Conservation (phyloP, 2,888 invertebrate genomes). For the Boloria selene region DNA sequence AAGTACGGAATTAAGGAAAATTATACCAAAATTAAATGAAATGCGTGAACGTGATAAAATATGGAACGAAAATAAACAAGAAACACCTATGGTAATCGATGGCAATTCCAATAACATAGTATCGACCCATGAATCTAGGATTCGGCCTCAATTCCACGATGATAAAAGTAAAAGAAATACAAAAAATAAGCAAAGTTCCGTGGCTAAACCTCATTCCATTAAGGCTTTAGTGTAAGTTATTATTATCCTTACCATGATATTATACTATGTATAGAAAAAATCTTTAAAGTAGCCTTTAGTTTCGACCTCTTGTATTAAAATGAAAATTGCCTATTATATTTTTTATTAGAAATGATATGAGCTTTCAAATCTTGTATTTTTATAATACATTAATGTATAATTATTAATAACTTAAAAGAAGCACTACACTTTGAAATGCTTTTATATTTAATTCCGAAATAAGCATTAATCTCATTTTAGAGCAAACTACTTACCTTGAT, state of each 20-base stretch:
- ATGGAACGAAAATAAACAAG: constrained; percentile 61
- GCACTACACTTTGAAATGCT: too few species aligned
- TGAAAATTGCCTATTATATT: too few species aligned
- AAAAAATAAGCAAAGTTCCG: constrained; percentile 32
- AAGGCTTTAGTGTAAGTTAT: constrained; percentile 43
- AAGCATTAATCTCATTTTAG: too few species aligned
- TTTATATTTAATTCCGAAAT: too few species aligned
- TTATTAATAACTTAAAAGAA: too few species aligned
- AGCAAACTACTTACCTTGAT: too few species aligned
- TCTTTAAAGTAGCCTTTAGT: too few species aligned
- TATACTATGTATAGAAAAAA: too few species aligned
- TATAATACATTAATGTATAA: too few species aligned
- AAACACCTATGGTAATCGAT: constrained; percentile 55
- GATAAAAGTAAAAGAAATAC: constrained; percentile 33
- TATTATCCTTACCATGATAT: background rate
- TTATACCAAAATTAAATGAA: constrained; percentile 77
- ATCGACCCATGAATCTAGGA: constrained; percentile 37
- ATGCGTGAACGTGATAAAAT: constrained; percentile 71
- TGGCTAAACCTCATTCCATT: constrained; percentile 33
- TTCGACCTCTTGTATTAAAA: too few species aligned
- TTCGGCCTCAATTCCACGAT: constrained; percentile 23
- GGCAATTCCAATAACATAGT: constrained; percentile 69
- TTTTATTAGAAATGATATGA: too few species aligned
- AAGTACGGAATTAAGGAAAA: constrained; percentile 74
- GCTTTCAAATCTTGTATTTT: too few species aligned